Base-by-base conservation (phyloP, 2,888 invertebrate genomes). In the Atethmia centrago region DNA sequence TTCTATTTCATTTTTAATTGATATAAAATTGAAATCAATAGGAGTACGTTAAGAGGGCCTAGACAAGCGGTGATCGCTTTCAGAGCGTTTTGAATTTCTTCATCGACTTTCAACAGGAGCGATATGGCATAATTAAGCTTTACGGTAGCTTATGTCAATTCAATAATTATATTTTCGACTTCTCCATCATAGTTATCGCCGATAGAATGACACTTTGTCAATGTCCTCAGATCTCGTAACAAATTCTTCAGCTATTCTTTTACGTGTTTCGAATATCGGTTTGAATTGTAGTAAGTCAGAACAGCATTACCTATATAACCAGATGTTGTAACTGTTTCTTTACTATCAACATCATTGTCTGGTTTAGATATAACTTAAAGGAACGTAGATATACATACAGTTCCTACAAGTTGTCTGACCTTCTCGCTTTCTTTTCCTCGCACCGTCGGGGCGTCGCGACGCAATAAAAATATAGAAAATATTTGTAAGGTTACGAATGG, bases 401-500 rank as follows among this genome's bases (percentile, higher is more conserved):
- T 25, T 14, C 25, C n/a, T 42, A 49, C 40, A 55, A 71, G 61
- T 56, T 72, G 55, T 56, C 72, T 79, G 62, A 76, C 79, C 71
- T 62, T 25, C 28, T 21, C 49, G 56, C 55, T 79, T 71, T 79
- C 55, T 79, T 62, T 71, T n/a, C n/a, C 25, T 19, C 42, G 16
- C 49, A 36, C 61, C 71, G 75, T 31, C 77, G 51, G 40, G 25
- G 45, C 71, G 71, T 25, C 61, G 71, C 61, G 55, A 76, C 72
- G 55, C 49, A 62, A 71, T 76, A 76, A 71, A 79, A 76, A 72
- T 76, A 72, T 56, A 62, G 25, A 49, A 55, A 61, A 61, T 61
- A 71, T 76, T 76, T 76, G 53, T 76, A 62, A 62, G 61, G 47
- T 31, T 78, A 53, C 70, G 21, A 75, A 71, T 71, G 47, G 79